Percentiles rank a stretch among this genome's conserved stretches.
phyloP scores from a whole-genome alignment of 2,888 invertebrate species.

The Escarpia spicata region DNA sequence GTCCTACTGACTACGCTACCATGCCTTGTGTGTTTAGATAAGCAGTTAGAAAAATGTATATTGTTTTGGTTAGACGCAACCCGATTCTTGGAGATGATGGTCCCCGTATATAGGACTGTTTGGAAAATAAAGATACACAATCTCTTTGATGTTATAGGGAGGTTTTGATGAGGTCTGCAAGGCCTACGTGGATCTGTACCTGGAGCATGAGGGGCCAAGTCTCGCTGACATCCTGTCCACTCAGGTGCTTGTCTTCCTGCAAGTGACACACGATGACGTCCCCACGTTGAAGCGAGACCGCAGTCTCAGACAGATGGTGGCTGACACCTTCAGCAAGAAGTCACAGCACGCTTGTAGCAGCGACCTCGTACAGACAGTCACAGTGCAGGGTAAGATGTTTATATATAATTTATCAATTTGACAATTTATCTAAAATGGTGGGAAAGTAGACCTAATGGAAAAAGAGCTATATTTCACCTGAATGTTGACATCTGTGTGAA shows the following conservation, averaged over 20 bases:
- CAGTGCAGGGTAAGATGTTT: background rate
- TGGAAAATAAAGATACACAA: background rate
- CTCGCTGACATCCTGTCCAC: slow-evolving; percentile 64
- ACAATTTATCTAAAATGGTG: too few relatives aligned
- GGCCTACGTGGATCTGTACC: slow-evolving; percentile 58
- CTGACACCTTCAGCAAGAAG: slow-evolving; percentile 49
- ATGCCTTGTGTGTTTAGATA: too few relatives aligned
- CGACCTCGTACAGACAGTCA: background rate
- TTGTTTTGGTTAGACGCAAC: too few relatives aligned
- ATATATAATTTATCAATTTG: background rate
- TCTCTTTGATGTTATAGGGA: background rate
- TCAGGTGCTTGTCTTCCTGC: slow-evolving; percentile 71
- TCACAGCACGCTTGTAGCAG: background rate
- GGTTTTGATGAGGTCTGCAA: slow-evolving; percentile 58
- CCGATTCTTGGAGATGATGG: too few relatives aligned
- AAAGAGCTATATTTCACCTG: background rate
- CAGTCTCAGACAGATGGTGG: slow-evolving; percentile 48
- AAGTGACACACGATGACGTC: slow-evolving; percentile 71
- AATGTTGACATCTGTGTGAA: background rate
- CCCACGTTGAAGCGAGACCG: slow-evolving; percentile 47
- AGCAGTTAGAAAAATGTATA: too few relatives aligned
- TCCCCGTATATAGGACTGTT: background rate
- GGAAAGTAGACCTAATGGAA: background rate
- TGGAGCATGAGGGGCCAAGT: slow-evolving; percentile 56
- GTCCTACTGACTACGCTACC: too few relatives aligned